Evolutionary conservation across 2,113 vertebrate species (phyloP), one percentile per base, ranked within the genome.

Genomic region (Circaetus cinerascens): DNA sequence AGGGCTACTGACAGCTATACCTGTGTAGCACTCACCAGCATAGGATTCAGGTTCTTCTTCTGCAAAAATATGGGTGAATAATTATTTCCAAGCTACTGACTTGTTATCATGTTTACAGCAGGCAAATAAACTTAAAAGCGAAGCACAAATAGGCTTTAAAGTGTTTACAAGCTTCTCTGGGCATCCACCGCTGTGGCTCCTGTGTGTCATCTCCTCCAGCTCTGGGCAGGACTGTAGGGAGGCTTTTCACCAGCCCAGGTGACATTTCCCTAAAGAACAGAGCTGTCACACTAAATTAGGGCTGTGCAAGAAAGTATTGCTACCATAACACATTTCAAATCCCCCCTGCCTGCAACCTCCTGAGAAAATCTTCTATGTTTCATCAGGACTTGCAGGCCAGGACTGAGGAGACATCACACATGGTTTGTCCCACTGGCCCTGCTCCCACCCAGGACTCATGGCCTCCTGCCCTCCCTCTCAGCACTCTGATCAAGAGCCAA

Each of bases 111-210:
- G 0, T 81, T 96, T 88, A 75, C 45, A 87, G 20, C 27, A 82
- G 81, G 17, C 21, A 71, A 81, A 91, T 55, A 84, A 91, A 64
- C 51, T 40, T 40, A 53, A 46, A 9, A 71, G 32, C 0, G 1
- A 71, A 86, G 36, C 43, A 68, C 26, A 77, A 77, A 91, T 3
- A 59, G 30, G 30, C 15, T 88, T 80, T 79, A 71, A 88, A 87
- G 2, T 41, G 34, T 86, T 95, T 78, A 67, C 15, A 86, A 84
- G 50, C 38, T 88, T 86, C 60, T 71, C 22, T 2, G 1, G 67
- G 27, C 43, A 75, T 18, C 21, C 51, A 36, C 5, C 0, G 0
- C 11, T 84, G 40, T 84, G 59, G 11, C 1, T 93, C 0, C 60
- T 59, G 10, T 11, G 3, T 75, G n/a, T 59, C 57, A 40, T 34